These are phyloP conservation scores for Sternarchorhynchus goeldii DNA, from an alignment of 2,797 vertebrate genomes.

Conservation along the genomic window DNA sequence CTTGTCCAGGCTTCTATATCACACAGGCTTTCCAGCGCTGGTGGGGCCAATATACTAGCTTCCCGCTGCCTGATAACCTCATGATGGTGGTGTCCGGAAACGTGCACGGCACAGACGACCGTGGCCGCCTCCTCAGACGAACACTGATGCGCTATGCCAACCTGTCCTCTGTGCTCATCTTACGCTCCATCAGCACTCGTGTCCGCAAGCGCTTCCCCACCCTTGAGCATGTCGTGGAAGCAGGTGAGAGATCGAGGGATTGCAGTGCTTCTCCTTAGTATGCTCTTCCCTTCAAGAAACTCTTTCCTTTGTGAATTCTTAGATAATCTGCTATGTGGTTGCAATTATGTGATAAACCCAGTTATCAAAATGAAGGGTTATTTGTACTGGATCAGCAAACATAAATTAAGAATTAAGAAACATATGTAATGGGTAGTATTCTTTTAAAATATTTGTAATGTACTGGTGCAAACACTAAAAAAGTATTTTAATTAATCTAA, in stretches of 20 bases:
- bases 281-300: too few species aligned
- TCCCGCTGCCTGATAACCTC: conserved; percentile 89
- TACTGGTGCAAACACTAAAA: too few species aligned
- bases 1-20: conserved; percentile 84
- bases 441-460: too few species aligned
- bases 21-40: conserved; percentile 85
- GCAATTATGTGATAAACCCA: not conserved
- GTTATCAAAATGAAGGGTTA: not conserved
- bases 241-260: conserved; percentile 70
- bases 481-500: too few species aligned
- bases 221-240: conserved; percentile 84
- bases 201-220: conserved; percentile 86
- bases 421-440: too few species aligned
- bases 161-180: conserved; percentile 85
- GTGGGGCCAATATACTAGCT: conserved; percentile 93
- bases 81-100: conserved; percentile 90
- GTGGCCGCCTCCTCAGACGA: conserved; percentile 80
- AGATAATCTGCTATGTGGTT: too few species aligned
- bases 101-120: conserved; percentile 83
- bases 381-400: not conserved
- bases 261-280: too few species aligned
- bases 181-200: conserved; percentile 87
- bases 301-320: not conserved
- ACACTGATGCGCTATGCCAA: conserved; percentile 89
- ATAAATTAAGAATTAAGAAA: too few species aligned